These are phyloP conservation scores for Melanotus villosus DNA, from an alignment of 2,888 invertebrate genomes.

Conservation along the genomic window DNA sequence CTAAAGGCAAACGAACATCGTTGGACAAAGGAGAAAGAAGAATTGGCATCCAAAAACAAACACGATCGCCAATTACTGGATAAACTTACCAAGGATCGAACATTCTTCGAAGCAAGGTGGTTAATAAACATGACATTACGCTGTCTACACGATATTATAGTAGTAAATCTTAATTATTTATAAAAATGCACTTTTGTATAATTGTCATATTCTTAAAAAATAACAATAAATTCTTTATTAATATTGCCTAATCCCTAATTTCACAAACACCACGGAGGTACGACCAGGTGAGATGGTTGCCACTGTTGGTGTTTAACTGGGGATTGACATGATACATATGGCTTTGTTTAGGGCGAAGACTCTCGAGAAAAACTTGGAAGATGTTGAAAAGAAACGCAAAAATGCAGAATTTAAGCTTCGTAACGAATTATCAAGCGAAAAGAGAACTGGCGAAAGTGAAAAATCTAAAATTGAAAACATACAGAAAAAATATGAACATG, in stretches of 20 bases:
- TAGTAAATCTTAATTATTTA: conserved; percentile 52
- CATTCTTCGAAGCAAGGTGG: conserved; percentile 65
- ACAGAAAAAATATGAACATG: conserved; percentile 52
- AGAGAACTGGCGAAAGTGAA: conserved; percentile 48
- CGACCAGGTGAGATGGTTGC: conserved; percentile 60
- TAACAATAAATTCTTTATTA: conserved; percentile 35
- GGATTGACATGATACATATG: conserved; percentile 65
- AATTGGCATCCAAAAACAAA: conserved; percentile 58
- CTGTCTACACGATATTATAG: conserved; percentile 63
- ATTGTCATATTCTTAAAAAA: neutral
- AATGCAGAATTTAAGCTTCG: conserved; percentile 46
- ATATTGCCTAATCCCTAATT: conserved; percentile 31
- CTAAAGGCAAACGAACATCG: conserved; percentile 61
- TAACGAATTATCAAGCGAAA: conserved; percentile 52
- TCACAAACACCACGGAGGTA: conserved; percentile 50
- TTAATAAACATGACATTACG: conserved; percentile 64
- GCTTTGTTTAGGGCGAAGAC: conserved; percentile 62
- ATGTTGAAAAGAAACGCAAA: conserved; percentile 50
- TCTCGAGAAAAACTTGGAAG: conserved; percentile 52
- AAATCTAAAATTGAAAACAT: conserved; percentile 39
- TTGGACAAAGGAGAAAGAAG: conserved; percentile 63
- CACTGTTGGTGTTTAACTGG: conserved; percentile 59
- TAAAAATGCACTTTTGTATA: neutral
- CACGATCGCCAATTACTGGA: conserved; percentile 60
- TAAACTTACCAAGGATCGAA: conserved; percentile 60